Percentiles rank a stretch among this genome's conserved stretches.
Evolutionary conservation across 2,888 invertebrate species (phyloP).

Genomic region (Heliothis peltigera): DNA sequence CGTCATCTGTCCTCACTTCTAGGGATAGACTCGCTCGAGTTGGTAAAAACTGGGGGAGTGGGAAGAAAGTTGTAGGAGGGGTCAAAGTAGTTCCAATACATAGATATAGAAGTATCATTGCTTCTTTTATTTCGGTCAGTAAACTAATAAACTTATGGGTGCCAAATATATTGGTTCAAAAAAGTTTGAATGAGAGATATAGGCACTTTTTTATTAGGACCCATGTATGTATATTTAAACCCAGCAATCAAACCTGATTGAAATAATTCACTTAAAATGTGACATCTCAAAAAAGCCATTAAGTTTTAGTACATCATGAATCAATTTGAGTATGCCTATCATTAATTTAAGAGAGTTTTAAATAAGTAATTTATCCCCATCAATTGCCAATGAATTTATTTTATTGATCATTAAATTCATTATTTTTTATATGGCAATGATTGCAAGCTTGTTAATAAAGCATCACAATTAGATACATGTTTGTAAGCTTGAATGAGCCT

Average conservation of each 20-base stretch:
- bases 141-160: no score
- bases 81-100: no score
- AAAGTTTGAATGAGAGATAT: background rate
- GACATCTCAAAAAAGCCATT: background rate
- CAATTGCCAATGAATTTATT: background rate
- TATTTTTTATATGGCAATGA: background rate
- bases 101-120: no score
- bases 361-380: background rate
- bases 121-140: no score
- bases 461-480: constrained; percentile 21
- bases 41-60: constrained; percentile 85
- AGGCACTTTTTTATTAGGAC: background rate
- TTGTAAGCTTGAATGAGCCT: background rate
- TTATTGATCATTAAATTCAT: background rate
- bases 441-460: constrained; percentile 16
- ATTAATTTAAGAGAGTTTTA: background rate
- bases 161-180: background rate
- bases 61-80: constrained; percentile 21
- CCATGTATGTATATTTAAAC: background rate
- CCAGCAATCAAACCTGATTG: constrained; percentile 1
- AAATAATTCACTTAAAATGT: background rate
- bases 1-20: constrained; percentile 89
- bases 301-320: background rate
- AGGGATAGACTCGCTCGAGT: constrained; percentile 91
- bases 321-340: background rate